Conservation (phyloP, 2,888 invertebrate genomes). For the Hetaerina titia region DNA sequence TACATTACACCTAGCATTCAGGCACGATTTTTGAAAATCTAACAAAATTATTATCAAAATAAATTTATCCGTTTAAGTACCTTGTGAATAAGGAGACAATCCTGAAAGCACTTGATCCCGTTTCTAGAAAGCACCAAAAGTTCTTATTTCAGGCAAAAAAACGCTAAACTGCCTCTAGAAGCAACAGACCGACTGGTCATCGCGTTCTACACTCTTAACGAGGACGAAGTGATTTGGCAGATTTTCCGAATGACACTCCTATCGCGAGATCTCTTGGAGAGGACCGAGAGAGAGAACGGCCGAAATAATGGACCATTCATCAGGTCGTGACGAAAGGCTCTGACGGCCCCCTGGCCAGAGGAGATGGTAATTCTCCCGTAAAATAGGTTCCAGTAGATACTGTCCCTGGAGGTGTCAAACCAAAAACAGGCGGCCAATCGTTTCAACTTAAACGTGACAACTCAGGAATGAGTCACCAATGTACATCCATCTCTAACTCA, state of each 20-base stretch:
- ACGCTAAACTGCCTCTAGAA: neutral
- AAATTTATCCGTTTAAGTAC: too few relatives aligned
- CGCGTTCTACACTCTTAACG: neutral
- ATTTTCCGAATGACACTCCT: neutral
- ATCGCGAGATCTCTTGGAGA: neutral
- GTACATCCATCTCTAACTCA: neutral
- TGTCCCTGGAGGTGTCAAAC: neutral
- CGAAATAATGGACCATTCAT: slow-evolving; percentile 6
- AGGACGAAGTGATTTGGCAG: neutral
- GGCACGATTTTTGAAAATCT: too few relatives aligned
- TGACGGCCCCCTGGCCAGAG: neutral
- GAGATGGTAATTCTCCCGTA: neutral
- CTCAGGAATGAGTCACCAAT: neutral
- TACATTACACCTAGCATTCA: too few relatives aligned
- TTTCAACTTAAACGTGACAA: neutral
- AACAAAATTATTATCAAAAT: too few relatives aligned
- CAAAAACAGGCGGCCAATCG: neutral
- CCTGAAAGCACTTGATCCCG: too few relatives aligned
- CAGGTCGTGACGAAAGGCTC: neutral
- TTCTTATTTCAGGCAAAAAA: neutral
- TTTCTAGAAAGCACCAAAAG: neutral
- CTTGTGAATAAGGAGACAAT: too few relatives aligned
- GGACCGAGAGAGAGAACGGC: neutral
- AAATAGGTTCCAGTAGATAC: neutral
- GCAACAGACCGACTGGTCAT: neutral